Base-by-base conservation (phyloP, 2,113 vertebrate genomes). In the Chloroceryle aenea region DNA sequence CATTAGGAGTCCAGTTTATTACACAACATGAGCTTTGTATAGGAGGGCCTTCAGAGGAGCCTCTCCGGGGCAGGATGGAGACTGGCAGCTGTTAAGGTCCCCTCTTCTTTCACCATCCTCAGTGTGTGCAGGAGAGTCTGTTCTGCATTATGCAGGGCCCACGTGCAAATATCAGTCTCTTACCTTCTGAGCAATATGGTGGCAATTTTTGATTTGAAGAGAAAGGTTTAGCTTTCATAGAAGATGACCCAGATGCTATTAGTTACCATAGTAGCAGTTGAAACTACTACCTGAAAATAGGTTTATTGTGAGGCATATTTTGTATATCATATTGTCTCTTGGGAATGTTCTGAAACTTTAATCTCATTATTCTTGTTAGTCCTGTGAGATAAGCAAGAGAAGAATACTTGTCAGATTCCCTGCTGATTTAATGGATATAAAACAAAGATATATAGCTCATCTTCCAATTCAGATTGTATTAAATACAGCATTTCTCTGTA, bases 311-410 rank as follows among this genome's bases (percentile, higher is more conserved):
- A 88, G 64, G 19, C 20, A 1, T 36, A 14, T 88, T 78, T 93
- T 86, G 47, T 88, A 25, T 63, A 45, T 34, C 43, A 32, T 74
- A 59, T 61, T 93, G 68, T 90, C 72, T 87, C 56, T 84, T 94
- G 91, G 87, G 93, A 91, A 62, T 63, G 67, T 89, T 94, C 82
- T 79, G 89, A 74, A 95, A 94, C 87, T 97, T 88, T 87, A 78
- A 77, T 93, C 85, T 85, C 62, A 43, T 96, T 97, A 89, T 95
- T 95, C 75, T 75, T 55, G 17, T 73, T 48, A 95, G 83, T 64
- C 56, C 55, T 86, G 56, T 45, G 30, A 91, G 87, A 89, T 93
- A 93, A 96, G 61, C 59, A 83, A 47, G 23, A 38, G 47, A 79
- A 86, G 34, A 95, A 87, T 91, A n/a, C 53, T 89, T 91, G 76